Evolutionary conservation across 2,797 vertebrate species (phyloP).

Genomic region (Brotula barbata): DNA sequence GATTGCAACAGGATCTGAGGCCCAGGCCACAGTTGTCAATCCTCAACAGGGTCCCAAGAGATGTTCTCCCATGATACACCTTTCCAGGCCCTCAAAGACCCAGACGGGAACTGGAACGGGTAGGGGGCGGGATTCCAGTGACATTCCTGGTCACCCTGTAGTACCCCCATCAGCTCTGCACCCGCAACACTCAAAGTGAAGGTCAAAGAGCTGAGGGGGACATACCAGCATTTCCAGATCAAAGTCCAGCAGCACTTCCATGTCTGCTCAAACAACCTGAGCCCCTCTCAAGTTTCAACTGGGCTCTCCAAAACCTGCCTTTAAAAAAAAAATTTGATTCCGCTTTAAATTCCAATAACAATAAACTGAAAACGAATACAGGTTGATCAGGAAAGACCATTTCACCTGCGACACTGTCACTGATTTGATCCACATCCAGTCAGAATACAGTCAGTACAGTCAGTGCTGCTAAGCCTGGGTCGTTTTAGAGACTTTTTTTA

Average conservation of each 20-base stretch:
- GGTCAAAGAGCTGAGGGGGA: conserved; percentile 68
- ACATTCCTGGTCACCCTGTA: conserved; percentile 34
- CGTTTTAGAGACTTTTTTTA: too few relatives aligned
- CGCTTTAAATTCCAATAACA: too few relatives aligned
- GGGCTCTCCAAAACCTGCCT: too few relatives aligned
- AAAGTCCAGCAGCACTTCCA: conserved; percentile 51
- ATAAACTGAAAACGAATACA: neutral
- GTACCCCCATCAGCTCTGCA: conserved; percentile 29
- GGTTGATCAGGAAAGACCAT: too few relatives aligned
- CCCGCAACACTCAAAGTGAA: conserved; percentile 57
- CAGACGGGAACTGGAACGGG: neutral
- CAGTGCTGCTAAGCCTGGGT: too few relatives aligned
- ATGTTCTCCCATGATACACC: conserved; percentile 25
- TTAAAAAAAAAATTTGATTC: too few relatives aligned
- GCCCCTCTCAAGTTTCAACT: conserved; percentile 26
- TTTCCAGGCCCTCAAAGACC: neutral
- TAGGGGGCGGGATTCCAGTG: conserved; percentile 32
- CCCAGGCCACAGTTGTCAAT: conserved; percentile 46
- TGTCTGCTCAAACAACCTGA: conserved; percentile 41
- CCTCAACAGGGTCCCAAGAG: conserved; percentile 33
- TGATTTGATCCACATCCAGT: too few relatives aligned
- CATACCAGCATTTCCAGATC: conserved; percentile 42
- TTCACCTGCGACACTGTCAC: too few relatives aligned
- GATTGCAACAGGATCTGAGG: conserved; percentile 56
- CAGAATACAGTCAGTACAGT: too few relatives aligned